Conservation (phyloP, 2,888 invertebrate species). For the Eupithecia vulgata region DNA sequence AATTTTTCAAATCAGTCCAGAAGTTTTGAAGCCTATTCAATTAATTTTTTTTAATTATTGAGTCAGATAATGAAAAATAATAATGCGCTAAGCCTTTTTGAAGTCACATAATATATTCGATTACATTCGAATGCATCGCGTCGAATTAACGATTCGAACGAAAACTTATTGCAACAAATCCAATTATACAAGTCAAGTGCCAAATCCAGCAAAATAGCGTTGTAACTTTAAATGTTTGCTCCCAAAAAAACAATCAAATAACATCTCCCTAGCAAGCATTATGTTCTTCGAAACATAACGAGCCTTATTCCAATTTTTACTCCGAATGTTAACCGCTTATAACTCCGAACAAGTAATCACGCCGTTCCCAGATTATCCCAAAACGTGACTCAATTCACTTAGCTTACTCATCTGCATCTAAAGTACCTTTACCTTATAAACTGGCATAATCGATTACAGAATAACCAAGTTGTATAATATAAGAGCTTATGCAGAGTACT, state of each 20-base stretch:
- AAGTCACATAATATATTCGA: no score
- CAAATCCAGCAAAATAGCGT: no score
- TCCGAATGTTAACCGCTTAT: background rate
- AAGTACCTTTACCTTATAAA: conserved; percentile 18
- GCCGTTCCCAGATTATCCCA: conserved; percentile 13
- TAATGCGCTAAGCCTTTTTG: no score
- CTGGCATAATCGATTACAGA: conserved; percentile 21
- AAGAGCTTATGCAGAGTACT: background rate
- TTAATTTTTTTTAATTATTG: no score
- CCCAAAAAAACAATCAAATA: background rate
- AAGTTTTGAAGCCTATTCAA: no score
- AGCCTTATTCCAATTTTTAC: background rate
- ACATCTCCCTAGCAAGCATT: background rate
- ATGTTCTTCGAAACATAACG: background rate
- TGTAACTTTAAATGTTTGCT: no score
- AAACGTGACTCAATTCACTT: conserved; percentile 27
- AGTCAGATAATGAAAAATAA: no score
- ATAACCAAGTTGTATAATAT: background rate
- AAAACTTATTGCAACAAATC: no score
- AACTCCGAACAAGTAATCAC: conserved; percentile 3
- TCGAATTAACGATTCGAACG: no score
- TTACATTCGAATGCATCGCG: no score
- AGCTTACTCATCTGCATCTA: conserved; percentile 9
- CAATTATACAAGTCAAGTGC: no score
- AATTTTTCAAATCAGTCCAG: no score